Evolutionary conservation across 2,113 vertebrate genomes (phyloP).

Genomic region (Crotalus tigris): DNA sequence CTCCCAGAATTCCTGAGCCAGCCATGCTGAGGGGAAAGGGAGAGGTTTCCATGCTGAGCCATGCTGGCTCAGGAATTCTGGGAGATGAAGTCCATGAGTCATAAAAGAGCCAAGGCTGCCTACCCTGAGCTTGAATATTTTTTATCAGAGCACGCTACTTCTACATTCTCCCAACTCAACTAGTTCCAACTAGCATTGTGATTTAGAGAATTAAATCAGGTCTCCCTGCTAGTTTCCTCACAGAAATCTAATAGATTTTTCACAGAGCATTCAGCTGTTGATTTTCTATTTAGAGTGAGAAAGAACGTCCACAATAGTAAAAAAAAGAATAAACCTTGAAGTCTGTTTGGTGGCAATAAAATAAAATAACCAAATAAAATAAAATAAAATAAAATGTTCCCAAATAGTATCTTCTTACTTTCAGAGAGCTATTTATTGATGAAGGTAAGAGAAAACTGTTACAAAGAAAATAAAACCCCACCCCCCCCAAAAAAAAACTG

Average conservation of each 20-base stretch:
- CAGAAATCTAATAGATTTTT: neutral
- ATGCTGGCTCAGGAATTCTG: no score
- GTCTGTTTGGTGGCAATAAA: neutral
- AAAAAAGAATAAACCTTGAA: neutral
- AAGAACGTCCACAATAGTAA: neutral
- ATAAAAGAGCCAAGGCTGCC: no score
- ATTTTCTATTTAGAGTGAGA: neutral
- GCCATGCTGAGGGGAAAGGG: no score
- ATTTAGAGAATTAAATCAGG: neutral
- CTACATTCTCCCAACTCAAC: neutral
- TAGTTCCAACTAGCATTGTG: neutral
- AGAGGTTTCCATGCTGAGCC: no score
- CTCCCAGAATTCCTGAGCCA: no score
- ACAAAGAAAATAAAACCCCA: neutral
- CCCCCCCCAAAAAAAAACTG: no score
- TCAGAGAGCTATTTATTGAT: neutral
- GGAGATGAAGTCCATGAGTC: no score
- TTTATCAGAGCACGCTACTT: neutral
- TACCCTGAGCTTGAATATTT: neutral
- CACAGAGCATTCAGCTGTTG: neutral
- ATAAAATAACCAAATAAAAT: no score
- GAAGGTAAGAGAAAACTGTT: neutral
- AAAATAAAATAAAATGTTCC: neutral
- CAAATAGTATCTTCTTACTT: neutral
- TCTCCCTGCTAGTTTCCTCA: neutral